phyloP scores from a whole-genome alignment of 2,113 vertebrate genomes.

The Cheilinus undulatus region DNA sequence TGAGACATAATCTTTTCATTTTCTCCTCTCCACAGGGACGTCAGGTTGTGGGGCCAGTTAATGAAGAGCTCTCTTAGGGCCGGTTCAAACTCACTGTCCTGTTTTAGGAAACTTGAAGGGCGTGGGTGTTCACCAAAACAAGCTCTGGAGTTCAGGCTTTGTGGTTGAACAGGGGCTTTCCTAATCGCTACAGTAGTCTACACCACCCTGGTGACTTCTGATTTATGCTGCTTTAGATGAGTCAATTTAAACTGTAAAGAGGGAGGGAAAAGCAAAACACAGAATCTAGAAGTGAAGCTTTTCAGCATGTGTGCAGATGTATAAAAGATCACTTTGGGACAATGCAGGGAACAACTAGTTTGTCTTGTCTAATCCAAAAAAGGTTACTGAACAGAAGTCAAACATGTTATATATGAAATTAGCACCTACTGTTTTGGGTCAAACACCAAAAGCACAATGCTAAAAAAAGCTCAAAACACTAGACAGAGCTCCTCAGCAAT shows the following conservation, averaged over 20 bases:
- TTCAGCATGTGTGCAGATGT: too few species aligned
- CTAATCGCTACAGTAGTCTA: constrained; percentile 14
- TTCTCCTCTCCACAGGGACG: constrained; percentile 23
- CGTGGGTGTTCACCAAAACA: constrained; percentile 43
- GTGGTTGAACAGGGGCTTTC: constrained; percentile 52
- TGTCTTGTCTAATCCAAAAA: too few species aligned
- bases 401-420: too few species aligned
- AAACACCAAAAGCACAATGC: too few species aligned
- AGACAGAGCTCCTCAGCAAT: too few species aligned
- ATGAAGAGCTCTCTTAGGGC: constrained; percentile 58
- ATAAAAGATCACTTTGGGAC: too few species aligned
- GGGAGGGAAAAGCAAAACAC: neutral
- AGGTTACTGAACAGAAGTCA: too few species aligned
- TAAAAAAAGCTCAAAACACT: too few species aligned
- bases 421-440: too few species aligned
- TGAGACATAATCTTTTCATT: constrained; percentile 63
- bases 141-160: constrained; percentile 15
- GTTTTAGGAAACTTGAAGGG: constrained; percentile 38
- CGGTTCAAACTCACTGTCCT: constrained; percentile 27
- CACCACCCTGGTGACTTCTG: constrained; percentile 21
- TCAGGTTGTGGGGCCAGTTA: constrained; percentile 33
- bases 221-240: constrained; percentile 23
- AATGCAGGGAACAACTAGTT: too few species aligned
- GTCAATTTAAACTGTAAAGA: constrained; percentile 5
- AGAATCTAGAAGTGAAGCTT: too few species aligned